Base-by-base conservation (phyloP, 2,113 vertebrate species). In the Piaya cayana region DNA sequence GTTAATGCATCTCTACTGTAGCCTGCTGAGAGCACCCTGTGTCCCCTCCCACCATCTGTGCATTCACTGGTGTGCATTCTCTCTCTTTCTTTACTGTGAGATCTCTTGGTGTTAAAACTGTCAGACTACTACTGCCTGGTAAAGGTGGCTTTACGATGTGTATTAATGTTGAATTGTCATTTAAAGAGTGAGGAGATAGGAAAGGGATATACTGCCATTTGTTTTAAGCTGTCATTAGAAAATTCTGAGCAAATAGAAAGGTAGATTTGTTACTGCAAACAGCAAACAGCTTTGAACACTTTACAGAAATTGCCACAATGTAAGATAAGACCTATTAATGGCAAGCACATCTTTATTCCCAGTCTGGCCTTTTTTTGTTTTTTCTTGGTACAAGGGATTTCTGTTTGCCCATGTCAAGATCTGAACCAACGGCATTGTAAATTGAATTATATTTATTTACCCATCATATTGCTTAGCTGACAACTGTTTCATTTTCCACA, bases 21-120 rank as follows among this genome's bases (percentile, higher is more conserved):
- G 96, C 98, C 98, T 98, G 97, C 98, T 97, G 98, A 96, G 98
- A 98, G 97, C 98, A 98, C 98, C 98, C 98, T 97, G 97, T 63
- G 23, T 97, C 95, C 96, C 97, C 96, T 97, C 97, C 97, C 97
- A 98, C 98, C 97, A 98, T 98, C 98, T 98, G 98, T 97, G 97
- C 96, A 72, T 96, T 96, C 96, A 58, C 92, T 97, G 94, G 86
- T n/a, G 3, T 93, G 92, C 93, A 82, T 86, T 79, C 86, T 59
- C 92, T 86, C 91, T 93, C 90, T 89, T 86, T 80, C 79, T 95
- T 88, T 65, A 59, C 95, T 93, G 84, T 75, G 93, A 96, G 90
- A 96, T 96, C 93, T 98, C 96, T 82, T 58, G 69, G 96, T 97
- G 95, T 91, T 97, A 95, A 96, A 93, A 88, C 93, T 97, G 67